Base-by-base conservation (phyloP, 2,888 invertebrate genomes). In the Nymphalis polychloros region DNA sequence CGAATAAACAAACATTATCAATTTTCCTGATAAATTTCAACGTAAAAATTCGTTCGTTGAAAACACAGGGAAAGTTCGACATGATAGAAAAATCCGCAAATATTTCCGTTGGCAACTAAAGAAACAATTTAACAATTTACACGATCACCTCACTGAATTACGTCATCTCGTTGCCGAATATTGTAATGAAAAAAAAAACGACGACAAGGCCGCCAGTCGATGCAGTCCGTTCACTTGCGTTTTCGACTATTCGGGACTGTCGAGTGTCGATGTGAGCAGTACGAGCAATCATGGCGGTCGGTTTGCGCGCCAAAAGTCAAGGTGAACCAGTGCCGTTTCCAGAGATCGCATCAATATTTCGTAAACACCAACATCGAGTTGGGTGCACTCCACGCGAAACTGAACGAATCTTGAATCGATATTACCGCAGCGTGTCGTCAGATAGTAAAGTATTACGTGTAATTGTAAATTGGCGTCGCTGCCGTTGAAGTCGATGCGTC, bases 141-240 rank as follows among this genome's bases (percentile, higher is more conserved):
- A 84, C 85, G 81, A 85, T 83, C 82, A 80, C 73, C 80, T 77
- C 79, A 81, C 78, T 79, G 81, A 79, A 84, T 89, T 86, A 87
- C 89, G 88, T 89, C 88, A 89, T 64, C 59, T 41, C 41, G 35
- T 64, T 60, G 81, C 84, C 85, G 83, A 89, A 87, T 86, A 85
- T 87, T 78, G 84, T 84, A 79, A 83, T 76, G 81, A 81, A 84
- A 84, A 85, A 87, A 31, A 72, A 87, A 87, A 57, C 35, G n/a
- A 19, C 84, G 79, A 79, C 82, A 88, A 89, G 90, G 90, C 82
- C 86, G 84, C 72, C 69, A 72, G 76, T 76, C 79, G 75, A 77
- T 87, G 88, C 89, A 86, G 84, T 80, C 89, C 89, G 87, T 87
- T 90, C 89, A 90, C 90, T 90, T 89, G 82, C 89, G 87, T 84